Base-by-base conservation (phyloP, 1,140 invertebrate genomes). In the Conus betulinus region DNA sequence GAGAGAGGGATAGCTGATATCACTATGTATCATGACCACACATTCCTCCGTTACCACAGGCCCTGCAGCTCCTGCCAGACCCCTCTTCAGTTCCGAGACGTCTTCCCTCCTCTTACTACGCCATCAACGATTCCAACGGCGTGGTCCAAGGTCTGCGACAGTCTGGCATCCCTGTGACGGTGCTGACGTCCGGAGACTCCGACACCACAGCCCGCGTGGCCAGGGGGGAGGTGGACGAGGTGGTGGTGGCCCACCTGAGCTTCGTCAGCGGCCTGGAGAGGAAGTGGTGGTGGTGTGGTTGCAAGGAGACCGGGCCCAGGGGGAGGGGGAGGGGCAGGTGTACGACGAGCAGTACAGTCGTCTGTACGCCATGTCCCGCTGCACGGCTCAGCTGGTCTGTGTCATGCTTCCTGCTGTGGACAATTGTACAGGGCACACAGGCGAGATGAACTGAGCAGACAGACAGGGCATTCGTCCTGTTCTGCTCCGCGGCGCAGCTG, bases 311-410 rank as follows among this genome's bases (percentile, higher is more conserved):
- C 10, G 78, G 25, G 25, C 8, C 25, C 25, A 8, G 78, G 67
- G 67, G 67, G 52, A 83, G 52, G 52, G 20, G 51, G 82, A 20
- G 67, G 11, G 67, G 67, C 67, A 71, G 20, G 67, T 23, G 13
- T 71, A 13, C 6, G 67, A 71, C 67, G 67, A 83, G 53, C 52
- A 53, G 57, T 63, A 63, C 84, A 57, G 84, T 15, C 55, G 84
- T 15, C 84, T 85, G 84, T 63, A 85, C 55, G 84, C 84, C 84
- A 67, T 85, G 55, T 85, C 84, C 5, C 84, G 84, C 84, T 63
- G 55, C 84, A 85, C 84, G 84, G 84, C 84, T n/a, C 84, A 85
- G 57, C 55, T 85, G 84, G 84, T 85, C 20, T 55, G 55, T 25
- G 84, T 85, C 55, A n/a, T 63, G 84, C 27, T 51, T 57, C 84